Percentiles rank a stretch among this genome's conserved stretches.
These are phyloP conservation scores for Desmophyllum pertusum DNA, from an alignment of 92 coral and sea anemone species.

Conservation along the genomic window DNA sequence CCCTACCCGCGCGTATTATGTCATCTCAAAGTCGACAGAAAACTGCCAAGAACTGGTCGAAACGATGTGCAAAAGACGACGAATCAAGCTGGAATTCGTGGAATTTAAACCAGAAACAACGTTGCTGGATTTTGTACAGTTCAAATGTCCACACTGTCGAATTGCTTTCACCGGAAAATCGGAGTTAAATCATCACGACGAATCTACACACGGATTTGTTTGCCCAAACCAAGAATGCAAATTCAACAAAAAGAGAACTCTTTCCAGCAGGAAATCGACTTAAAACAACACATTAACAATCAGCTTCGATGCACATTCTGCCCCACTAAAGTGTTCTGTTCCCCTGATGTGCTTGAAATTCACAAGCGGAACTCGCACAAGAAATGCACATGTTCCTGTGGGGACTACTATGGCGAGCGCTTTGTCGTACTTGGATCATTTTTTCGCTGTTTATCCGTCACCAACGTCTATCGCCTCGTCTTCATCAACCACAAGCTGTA, in stretches of 20 bases:
- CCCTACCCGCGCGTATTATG: constrained; percentile 13
- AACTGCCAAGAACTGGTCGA: constrained; percentile 28
- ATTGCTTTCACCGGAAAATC: constrained; percentile 55
- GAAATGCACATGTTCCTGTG: constrained; percentile 84
- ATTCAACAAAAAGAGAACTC: constrained; percentile 56
- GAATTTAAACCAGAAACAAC: neutral
- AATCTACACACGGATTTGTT: constrained; percentile 57
- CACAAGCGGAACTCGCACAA: constrained; percentile 82
- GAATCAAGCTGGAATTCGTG: constrained; percentile 22
- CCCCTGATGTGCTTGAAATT: constrained; percentile 53
- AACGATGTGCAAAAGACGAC: constrained; percentile 12
- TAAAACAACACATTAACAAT: constrained; percentile 55
- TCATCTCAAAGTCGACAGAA: constrained; percentile 38
- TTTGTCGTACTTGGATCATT: constrained; percentile 76
- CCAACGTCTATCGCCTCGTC: constrained; percentile 46
- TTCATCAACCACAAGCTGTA: neutral
- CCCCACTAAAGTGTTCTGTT: constrained; percentile 80
- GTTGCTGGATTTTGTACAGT: constrained; percentile 61
- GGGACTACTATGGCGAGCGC: constrained; percentile 78
- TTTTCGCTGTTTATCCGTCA: constrained; percentile 79
- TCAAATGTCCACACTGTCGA: constrained; percentile 63
- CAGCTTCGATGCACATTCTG: constrained; percentile 79
- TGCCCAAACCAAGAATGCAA: constrained; percentile 75
- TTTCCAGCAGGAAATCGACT: constrained; percentile 63
- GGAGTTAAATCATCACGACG: constrained; percentile 66